Percentiles rank a stretch among this genome's conserved stretches.
phyloP scores from a whole-genome alignment of 2,888 invertebrate species.

The Camponotus fellah region DNA sequence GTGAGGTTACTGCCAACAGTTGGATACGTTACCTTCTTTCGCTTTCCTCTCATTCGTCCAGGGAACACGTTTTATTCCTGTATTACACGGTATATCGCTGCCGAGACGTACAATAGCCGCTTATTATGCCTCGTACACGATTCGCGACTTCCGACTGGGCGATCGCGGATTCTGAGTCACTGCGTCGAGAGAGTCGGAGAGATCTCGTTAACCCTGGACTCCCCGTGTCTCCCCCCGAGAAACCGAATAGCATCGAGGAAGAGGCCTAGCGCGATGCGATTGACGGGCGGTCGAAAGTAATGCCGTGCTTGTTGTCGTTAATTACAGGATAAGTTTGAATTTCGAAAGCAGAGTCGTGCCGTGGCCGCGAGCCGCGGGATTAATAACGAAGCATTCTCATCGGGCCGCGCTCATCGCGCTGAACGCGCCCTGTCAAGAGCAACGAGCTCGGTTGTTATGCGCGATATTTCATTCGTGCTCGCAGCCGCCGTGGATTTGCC shows the following conservation, averaged over 20 bases:
- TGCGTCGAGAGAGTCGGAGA: conserved; percentile 32
- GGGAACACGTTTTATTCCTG: conserved; percentile 50
- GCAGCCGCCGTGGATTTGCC: conserved; percentile 30
- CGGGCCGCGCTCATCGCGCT: conserved; percentile 18
- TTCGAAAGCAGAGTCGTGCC: conserved; percentile 44
- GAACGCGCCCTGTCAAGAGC: conserved; percentile 36
- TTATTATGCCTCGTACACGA: conserved; percentile 65
- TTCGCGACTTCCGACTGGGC: conserved; percentile 64
- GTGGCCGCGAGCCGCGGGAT: conserved; percentile 43
- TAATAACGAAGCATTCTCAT: conserved; percentile 43
- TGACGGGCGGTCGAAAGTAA: conserved; percentile 45
- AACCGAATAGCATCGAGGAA: conserved; percentile 17
- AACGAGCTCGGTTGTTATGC: conserved; percentile 62
- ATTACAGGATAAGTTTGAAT: conserved; percentile 45
- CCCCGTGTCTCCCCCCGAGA: neutral
- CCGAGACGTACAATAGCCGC: conserved; percentile 50
- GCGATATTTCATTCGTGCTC: conserved; percentile 64
- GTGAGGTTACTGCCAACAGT: conserved; percentile 74
- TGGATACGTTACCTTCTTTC: conserved; percentile 28
- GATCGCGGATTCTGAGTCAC: conserved; percentile 67
- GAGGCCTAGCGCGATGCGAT: conserved; percentile 21
- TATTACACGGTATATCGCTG: conserved; percentile 50
- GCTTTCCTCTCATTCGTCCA: conserved; percentile 20
- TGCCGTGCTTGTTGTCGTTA: conserved; percentile 38
- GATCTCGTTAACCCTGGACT: conserved; percentile 53